Conservation (phyloP, 1,140 invertebrate genomes). For the Cepaea nemoralis region DNA sequence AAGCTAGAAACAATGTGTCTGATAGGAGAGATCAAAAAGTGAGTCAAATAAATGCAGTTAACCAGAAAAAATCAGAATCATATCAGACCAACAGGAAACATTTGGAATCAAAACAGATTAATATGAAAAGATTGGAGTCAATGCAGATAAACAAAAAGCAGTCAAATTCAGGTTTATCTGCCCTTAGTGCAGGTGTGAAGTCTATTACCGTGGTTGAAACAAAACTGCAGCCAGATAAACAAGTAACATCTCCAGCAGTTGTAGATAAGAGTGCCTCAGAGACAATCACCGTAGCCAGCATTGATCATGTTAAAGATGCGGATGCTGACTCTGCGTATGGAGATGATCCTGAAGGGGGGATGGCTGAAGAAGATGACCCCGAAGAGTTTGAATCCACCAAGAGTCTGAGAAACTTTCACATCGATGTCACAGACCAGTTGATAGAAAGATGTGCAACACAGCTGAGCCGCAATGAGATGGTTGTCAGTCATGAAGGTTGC, state of each 20-base stretch:
- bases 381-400: slow-evolving; percentile 65
- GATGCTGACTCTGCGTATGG: slow-evolving; percentile 38
- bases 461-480: slow-evolving; percentile 65
- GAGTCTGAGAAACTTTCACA: slow-evolving; percentile 61
- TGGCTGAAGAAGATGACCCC: slow-evolving; percentile 42
- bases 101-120: not conserved
- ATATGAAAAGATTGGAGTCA: not conserved
- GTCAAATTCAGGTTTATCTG: no score
- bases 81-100: not conserved
- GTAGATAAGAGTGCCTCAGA: not conserved
- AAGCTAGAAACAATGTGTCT: not conserved
- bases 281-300: not conserved
- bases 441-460: slow-evolving; percentile 66
- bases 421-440: slow-evolving; percentile 63
- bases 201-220: not conserved
- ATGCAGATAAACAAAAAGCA: no score
- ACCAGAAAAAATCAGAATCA: slow-evolving; percentile 34
- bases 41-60: slow-evolving; percentile 40
- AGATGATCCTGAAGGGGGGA: slow-evolving; percentile 31
- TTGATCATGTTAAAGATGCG: slow-evolving; percentile 13
- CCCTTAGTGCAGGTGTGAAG: not conserved
- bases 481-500: slow-evolving; percentile 56
- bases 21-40: slow-evolving; percentile 26
- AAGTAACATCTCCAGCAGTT: not conserved
- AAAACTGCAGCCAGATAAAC: not conserved